A percentile compares a stretch with the other conserved stretches of the same genome.
Evolutionary conservation across 2,113 vertebrate genomes (phyloP).

Genomic region (Garra rufa): DNA sequence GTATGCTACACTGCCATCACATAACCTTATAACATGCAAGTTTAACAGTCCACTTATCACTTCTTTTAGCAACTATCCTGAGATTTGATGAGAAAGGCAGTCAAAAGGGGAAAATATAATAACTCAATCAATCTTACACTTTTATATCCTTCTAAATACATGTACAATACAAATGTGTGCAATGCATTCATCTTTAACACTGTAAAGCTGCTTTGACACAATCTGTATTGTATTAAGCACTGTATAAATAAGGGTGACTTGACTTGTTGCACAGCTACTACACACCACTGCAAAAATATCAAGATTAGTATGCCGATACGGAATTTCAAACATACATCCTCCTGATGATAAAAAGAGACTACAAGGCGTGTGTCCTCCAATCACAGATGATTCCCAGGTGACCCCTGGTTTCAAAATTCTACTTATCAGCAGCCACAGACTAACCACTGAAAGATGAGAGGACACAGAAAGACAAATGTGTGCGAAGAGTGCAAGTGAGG

Average conservation of each 20-base stretch:
- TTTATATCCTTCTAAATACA: neutral
- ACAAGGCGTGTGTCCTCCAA: neutral
- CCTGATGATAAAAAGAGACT: neutral
- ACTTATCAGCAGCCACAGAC: conserved; percentile 36
- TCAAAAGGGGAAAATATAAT: neutral
- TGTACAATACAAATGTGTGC: neutral
- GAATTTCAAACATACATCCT: neutral
- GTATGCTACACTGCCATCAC: neutral
- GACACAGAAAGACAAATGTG: neutral
- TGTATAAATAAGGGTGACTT: too few species aligned
- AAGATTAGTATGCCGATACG: neutral
- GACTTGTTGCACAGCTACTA: neutral
- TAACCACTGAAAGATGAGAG: conserved; percentile 38
- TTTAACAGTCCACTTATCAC: neutral
- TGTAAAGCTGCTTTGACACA: too few species aligned
- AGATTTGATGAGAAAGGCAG: neutral
- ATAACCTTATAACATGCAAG: neutral
- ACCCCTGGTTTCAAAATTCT: conserved; percentile 36
- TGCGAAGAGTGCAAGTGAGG: neutral
- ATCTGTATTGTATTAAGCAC: too few species aligned
- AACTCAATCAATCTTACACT: neutral
- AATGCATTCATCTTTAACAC: neutral
- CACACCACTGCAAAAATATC: neutral
- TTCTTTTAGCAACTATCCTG: neutral
- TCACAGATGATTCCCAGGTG: conserved; percentile 14